Percentiles rank a stretch among this genome's conserved stretches.
These are phyloP conservation scores for Monomorium pharaonis DNA, from an alignment of 1,140 invertebrate species.

Conservation along the genomic window DNA sequence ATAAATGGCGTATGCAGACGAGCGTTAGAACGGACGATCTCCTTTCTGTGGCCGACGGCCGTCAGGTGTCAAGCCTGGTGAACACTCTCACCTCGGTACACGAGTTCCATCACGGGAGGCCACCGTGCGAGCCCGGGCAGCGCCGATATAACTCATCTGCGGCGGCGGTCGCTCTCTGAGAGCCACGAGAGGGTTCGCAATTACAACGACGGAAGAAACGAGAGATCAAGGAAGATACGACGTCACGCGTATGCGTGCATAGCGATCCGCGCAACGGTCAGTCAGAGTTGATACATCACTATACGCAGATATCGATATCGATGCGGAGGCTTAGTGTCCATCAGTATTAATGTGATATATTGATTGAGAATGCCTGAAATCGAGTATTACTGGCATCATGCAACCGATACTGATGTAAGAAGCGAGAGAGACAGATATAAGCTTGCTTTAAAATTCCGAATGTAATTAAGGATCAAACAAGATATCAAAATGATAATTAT, in stretches of 20 bases:
- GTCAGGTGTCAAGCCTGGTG: conserved; percentile 74
- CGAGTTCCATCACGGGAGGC: conserved; percentile 62
- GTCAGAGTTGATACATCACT: conserved; percentile 31
- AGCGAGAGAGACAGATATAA: neutral
- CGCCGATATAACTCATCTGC: conserved; percentile 76
- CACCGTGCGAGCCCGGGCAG: conserved; percentile 72
- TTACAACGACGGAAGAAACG: conserved; percentile 77
- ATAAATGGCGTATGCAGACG: conserved; percentile 15
- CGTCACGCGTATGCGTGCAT: conserved; percentile 45
- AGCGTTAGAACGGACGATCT: conserved; percentile 52
- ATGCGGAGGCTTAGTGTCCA: neutral
- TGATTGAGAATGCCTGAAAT: neutral
- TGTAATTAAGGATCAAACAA: neutral
- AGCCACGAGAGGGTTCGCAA: conserved; percentile 72
- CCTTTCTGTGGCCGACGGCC: conserved; percentile 73
- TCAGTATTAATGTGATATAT: neutral
- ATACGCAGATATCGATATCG: neutral
- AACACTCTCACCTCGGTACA: conserved; percentile 71
- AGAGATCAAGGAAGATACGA: conserved; percentile 73
- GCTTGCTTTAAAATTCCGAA: neutral
- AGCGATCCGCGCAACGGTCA: conserved; percentile 17
- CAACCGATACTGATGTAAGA: neutral
- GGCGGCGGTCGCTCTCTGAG: conserved; percentile 54
- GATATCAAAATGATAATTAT: neutral
- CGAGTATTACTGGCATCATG: neutral